Evolutionary conservation across 2,113 vertebrate genomes (phyloP).

Genomic region (Eublepharis macularius): DNA sequence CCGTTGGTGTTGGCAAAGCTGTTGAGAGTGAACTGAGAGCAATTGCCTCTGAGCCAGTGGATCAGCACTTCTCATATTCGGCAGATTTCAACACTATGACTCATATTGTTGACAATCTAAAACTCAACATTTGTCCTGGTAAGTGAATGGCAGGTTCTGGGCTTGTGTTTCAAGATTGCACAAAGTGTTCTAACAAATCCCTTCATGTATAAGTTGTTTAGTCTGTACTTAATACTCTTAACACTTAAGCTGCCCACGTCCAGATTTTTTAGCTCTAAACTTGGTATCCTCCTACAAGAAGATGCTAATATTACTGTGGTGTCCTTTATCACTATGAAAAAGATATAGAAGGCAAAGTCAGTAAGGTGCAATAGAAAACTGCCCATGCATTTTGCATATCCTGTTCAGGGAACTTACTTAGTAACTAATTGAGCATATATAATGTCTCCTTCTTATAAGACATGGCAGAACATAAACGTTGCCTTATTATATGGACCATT

Average conservation of each 20-base stretch:
- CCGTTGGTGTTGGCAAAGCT: slow-evolving; percentile 94
- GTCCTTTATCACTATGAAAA: too few species aligned
- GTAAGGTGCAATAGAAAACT: too few species aligned
- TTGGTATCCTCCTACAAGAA: not conserved
- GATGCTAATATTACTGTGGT: too few species aligned
- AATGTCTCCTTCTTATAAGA: too few species aligned
- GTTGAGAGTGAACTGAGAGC: slow-evolving; percentile 93
- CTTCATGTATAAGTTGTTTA: not conserved
- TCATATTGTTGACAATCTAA: slow-evolving; percentile 92
- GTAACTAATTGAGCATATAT: too few species aligned
- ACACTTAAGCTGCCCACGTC: not conserved
- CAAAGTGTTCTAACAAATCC: not conserved
- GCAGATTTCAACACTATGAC: slow-evolving; percentile 91
- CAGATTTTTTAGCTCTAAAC: not conserved
- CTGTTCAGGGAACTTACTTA: too few species aligned
- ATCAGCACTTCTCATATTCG: slow-evolving; percentile 93
- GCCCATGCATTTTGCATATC: too few species aligned
- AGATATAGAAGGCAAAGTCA: too few species aligned
- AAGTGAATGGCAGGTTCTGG: slow-evolving; percentile 10
- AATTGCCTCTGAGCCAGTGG: slow-evolving; percentile 90
- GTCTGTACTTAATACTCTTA: not conserved
- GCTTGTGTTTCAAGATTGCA: too few species aligned
- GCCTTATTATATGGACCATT: not conserved
- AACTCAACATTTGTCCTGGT: slow-evolving; percentile 95
- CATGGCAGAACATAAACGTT: too few species aligned